phyloP scores from a whole-genome alignment of 2,888 invertebrate species.

The Halocaridina rubra region DNA sequence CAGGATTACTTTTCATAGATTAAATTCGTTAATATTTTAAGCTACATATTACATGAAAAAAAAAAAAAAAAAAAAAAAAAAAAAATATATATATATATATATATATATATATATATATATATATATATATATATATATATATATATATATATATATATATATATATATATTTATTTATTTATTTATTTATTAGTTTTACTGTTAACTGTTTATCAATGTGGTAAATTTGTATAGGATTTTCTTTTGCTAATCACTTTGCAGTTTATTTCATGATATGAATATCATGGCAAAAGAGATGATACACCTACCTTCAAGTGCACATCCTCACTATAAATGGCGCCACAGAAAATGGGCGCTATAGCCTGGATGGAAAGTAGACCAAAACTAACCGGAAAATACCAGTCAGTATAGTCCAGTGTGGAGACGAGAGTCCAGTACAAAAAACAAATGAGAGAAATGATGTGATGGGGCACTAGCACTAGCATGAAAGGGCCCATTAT shows the following conservation, averaged over 20 bases:
- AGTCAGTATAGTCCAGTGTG: conserved; percentile 58
- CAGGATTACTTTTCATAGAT: too few relatives aligned
- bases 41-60: too few relatives aligned
- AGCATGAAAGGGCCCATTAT: conserved; percentile 62
- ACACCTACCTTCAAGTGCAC: conserved; percentile 50
- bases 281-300: too few relatives aligned
- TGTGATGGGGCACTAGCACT: conserved; percentile 61
- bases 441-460: conserved; percentile 63
- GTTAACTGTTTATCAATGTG: too few relatives aligned
- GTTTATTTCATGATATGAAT: too few relatives aligned
- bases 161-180: not conserved
- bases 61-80: too few relatives aligned
- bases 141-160: not conserved
- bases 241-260: too few relatives aligned
- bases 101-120: not conserved
- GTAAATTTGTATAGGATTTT: too few relatives aligned
- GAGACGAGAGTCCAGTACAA: conserved; percentile 63
- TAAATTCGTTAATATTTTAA: too few relatives aligned
- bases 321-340: conserved; percentile 63
- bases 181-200: too few relatives aligned
- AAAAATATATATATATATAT: conserved; percentile 33
- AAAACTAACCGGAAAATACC: conserved; percentile 63
- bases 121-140: not conserved
- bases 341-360: conserved; percentile 60
- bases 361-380: conserved; percentile 62